A percentile compares a stretch with the other conserved stretches of the same genome.
Evolutionary conservation across 2,888 invertebrate genomes (phyloP).

Genomic region (Mythimna loreyi): DNA sequence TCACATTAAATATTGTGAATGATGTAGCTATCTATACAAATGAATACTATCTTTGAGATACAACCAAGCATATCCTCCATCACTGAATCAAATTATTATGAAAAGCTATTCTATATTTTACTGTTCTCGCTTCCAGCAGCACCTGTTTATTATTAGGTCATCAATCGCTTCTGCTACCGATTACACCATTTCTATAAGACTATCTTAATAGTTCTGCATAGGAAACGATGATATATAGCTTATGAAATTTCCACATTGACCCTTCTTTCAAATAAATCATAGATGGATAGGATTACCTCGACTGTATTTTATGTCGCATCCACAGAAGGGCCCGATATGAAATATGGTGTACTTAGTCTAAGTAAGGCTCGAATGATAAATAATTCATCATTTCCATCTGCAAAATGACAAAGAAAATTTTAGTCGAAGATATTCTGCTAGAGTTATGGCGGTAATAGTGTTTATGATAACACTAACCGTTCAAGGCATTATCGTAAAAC

Average conservation of each 20-base stretch:
- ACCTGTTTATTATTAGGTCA: constrained; percentile 51
- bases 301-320: constrained; percentile 88
- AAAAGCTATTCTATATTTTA: constrained; percentile 33
- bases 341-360: constrained; percentile 89
- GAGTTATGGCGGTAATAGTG: constrained; percentile 71
- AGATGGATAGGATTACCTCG: constrained; percentile 88
- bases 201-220: constrained; percentile 77
- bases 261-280: constrained; percentile 87
- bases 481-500: constrained; percentile 63
- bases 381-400: constrained; percentile 87
- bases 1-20: too few species aligned
- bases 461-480: constrained; percentile 64
- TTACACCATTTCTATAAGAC: constrained; percentile 41
- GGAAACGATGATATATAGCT: constrained; percentile 80
- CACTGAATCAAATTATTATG: constrained; percentile 38
- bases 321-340: constrained; percentile 86
- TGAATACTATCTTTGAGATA: constrained; percentile 1
- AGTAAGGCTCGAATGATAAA: constrained; percentile 88
- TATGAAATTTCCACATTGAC: constrained; percentile 87
- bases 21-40: too few species aligned
- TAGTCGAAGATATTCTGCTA: constrained; percentile 68
- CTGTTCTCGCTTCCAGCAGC: background rate
- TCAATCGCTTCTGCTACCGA: constrained; percentile 29
- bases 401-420: constrained; percentile 79
- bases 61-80: constrained; percentile 3